These are phyloP conservation scores for Drosophila serrata DNA, from an alignment of 1,140 invertebrate species.

Conservation along the genomic window DNA sequence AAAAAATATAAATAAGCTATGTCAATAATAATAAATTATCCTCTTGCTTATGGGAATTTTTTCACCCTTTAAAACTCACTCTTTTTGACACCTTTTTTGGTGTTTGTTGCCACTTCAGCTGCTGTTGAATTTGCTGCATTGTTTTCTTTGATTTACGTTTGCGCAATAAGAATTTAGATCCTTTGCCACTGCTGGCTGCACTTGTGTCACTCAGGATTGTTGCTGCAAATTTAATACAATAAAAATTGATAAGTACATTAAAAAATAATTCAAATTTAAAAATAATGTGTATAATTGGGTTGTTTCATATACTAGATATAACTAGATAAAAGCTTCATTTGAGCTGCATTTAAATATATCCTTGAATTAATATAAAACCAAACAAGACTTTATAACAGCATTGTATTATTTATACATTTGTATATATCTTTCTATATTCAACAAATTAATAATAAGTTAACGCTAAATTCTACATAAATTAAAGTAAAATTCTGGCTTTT, in stretches of 20 bases:
- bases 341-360: neutral
- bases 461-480: neutral
- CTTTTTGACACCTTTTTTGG: constrained; percentile 21
- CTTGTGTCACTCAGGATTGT: constrained; percentile 78
- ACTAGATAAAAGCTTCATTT: neutral
- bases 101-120: constrained; percentile 5
- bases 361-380: too few relatives aligned
- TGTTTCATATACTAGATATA: neutral
- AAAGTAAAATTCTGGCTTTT: neutral
- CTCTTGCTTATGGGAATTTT: too few relatives aligned
- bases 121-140: constrained; percentile 2
- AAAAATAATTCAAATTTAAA: neutral
- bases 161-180: constrained; percentile 72
- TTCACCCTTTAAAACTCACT: constrained; percentile 19
- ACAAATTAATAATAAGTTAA: too few relatives aligned
- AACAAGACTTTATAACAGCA: too few relatives aligned
- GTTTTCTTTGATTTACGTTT: constrained; percentile 72
- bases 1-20: too few relatives aligned
- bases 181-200: constrained; percentile 71
- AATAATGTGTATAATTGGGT: neutral
- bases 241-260: too few relatives aligned
- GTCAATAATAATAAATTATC: too few relatives aligned
- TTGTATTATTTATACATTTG: too few relatives aligned
- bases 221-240: constrained; percentile 37
- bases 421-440: too few relatives aligned